A percentile compares a stretch with the other conserved stretches of the same genome.
Evolutionary conservation across 1,140 invertebrate species (phyloP).

Genomic region (Hirudo medicinalis): DNA sequence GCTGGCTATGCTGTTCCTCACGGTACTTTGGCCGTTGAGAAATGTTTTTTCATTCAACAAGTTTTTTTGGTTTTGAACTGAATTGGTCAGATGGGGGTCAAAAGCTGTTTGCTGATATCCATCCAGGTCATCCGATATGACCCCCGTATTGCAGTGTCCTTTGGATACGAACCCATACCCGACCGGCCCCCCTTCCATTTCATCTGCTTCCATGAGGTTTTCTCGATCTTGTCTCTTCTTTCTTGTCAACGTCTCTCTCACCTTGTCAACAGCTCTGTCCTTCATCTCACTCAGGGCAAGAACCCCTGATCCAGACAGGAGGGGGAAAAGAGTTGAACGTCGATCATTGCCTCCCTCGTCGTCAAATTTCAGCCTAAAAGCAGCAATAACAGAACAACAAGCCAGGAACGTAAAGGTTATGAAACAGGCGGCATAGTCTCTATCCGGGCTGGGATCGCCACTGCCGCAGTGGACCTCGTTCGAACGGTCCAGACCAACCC

Average conservation of each 20-base stretch:
- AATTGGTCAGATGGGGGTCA: neutral
- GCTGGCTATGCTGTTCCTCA: neutral
- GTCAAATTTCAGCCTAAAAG: constrained; percentile 1
- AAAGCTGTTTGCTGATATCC: neutral
- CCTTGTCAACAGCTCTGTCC: constrained; percentile 7
- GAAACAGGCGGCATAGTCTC: constrained; percentile 93
- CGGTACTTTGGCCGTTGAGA: neutral
- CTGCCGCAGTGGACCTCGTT: constrained; percentile 29
- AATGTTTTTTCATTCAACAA: neutral
- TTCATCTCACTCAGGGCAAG: constrained; percentile 13
- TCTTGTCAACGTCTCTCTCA: constrained; percentile 5
- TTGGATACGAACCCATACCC: constrained; percentile 1
- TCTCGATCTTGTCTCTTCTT: constrained; percentile 1
- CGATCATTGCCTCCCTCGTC: neutral
- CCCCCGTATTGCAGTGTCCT: neutral
- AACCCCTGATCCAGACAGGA: neutral
- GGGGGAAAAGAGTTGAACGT: neutral
- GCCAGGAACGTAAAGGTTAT: constrained; percentile 71
- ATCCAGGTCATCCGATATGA: neutral
- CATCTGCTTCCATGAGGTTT: constrained; percentile 1
- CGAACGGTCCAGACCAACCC: constrained; percentile 32
- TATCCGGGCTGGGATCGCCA: constrained; percentile 30
- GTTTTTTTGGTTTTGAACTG: neutral
- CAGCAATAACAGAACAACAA: constrained; percentile 3
- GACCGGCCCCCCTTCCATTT: neutral